A percentile compares a stretch with the other conserved stretches of the same genome.
Conservation (phyloP, 2,888 invertebrate species). For the Leucoma salicis region DNA sequence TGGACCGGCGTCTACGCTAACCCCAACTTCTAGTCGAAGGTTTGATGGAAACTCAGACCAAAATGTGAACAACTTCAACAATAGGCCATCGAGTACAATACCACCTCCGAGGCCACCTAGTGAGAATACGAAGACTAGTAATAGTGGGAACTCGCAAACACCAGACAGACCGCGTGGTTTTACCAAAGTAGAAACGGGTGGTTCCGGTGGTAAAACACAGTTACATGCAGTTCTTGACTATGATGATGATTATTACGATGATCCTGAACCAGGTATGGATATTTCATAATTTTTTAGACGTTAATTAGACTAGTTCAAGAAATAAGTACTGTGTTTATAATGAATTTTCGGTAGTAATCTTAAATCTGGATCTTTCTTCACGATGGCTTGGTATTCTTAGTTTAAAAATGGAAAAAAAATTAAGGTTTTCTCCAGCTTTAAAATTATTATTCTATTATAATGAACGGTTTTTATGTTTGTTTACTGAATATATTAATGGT, state of each 20-base stretch:
- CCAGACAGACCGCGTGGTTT: constrained; percentile 84
- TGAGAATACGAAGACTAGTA: constrained; percentile 69
- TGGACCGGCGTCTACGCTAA: constrained; percentile 54
- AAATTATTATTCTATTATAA: too few relatives aligned
- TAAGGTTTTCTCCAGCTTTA: too few relatives aligned
- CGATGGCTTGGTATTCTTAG: too few relatives aligned
- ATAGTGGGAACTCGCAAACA: constrained; percentile 55
- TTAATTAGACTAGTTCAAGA: too few relatives aligned
- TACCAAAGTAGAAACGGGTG: constrained; percentile 83
- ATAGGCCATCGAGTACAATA: constrained; percentile 49
- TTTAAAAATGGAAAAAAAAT: too few relatives aligned
- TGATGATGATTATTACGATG: constrained; percentile 84
- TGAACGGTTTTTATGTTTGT: too few relatives aligned
- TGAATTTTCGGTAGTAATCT: too few relatives aligned
- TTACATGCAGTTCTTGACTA: constrained; percentile 89
- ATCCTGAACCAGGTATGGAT: constrained; percentile 74
- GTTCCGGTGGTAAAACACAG: constrained; percentile 83
- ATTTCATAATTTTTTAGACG: neutral
- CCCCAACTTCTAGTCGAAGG: constrained; percentile 67
- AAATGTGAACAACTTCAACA: constrained; percentile 65
- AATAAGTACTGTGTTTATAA: too few relatives aligned
- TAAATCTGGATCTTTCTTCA: too few relatives aligned
- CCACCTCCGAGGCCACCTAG: constrained; percentile 45
- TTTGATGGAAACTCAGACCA: constrained; percentile 60
- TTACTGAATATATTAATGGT: too few relatives aligned